Evolutionary conservation across 1,140 invertebrate genomes (phyloP).

Genomic region (Drosophila teissieri): DNA sequence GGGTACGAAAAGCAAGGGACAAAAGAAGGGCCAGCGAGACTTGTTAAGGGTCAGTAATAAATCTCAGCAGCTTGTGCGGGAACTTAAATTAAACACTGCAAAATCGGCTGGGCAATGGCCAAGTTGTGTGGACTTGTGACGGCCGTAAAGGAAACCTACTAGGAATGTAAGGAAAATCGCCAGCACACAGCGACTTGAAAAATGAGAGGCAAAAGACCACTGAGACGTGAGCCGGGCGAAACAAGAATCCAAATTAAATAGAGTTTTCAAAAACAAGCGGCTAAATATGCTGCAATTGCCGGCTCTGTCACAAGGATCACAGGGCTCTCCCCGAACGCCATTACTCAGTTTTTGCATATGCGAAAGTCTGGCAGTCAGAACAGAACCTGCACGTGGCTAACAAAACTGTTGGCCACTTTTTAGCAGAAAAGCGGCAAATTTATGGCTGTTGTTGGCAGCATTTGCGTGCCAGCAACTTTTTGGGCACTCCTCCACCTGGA

Average conservation of each 20-base stretch:
- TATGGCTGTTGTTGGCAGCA: constrained; percentile 70
- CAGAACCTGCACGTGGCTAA: constrained; percentile 68
- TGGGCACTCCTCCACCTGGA: constrained; percentile 4
- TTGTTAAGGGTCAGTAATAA: constrained; percentile 83
- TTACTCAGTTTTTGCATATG: constrained; percentile 53
- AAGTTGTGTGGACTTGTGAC: constrained; percentile 28
- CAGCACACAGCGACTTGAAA: constrained; percentile 66
- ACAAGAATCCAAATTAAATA: constrained; percentile 65
- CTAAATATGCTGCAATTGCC: constrained; percentile 70
- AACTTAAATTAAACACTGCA: constrained; percentile 83
- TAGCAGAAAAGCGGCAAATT: constrained; percentile 70
- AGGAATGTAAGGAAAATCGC: constrained; percentile 33
- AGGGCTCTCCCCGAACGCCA: constrained; percentile 11
- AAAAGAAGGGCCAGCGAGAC: constrained; percentile 42
- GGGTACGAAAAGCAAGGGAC: constrained; percentile 20
- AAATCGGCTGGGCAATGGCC: constrained; percentile 69
- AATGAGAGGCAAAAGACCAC: constrained; percentile 63
- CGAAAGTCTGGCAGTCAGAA: constrained; percentile 44
- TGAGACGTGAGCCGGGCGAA: constrained; percentile 54
- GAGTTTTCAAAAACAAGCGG: constrained; percentile 77
- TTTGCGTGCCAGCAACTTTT: constrained; percentile 72
- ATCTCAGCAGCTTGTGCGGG: constrained; percentile 77
- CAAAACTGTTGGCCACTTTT: constrained; percentile 76
- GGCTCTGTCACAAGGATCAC: constrained; percentile 16
- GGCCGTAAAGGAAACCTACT: constrained; percentile 31